These are phyloP conservation scores for Matsumurasca onukii DNA, from an alignment of 1,140 invertebrate species.

Conservation along the genomic window DNA sequence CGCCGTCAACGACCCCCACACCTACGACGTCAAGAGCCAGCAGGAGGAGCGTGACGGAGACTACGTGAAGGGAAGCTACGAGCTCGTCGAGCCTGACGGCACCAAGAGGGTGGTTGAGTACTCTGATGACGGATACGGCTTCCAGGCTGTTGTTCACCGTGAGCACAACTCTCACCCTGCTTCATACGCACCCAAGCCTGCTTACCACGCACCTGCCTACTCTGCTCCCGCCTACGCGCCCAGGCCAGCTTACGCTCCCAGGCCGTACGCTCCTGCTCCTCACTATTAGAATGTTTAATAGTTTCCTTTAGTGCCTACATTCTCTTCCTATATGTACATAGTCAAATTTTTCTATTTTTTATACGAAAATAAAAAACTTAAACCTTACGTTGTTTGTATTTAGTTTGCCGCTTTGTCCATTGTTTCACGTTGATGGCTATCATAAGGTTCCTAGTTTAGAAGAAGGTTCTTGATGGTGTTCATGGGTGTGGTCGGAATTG, in stretches of 20 bases:
- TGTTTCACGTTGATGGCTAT: no score
- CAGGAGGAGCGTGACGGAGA: slow-evolving; percentile 56
- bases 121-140: slow-evolving; percentile 35
- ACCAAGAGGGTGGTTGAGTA: slow-evolving; percentile 41
- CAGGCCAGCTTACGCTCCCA: background rate
- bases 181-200: background rate
- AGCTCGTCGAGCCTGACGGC: slow-evolving; percentile 41
- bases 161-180: slow-evolving; percentile 14
- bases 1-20: slow-evolving; percentile 55
- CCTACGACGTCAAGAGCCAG: slow-evolving; percentile 57
- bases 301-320: no score
- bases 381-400: no score
- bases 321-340: no score
- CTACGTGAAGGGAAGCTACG: slow-evolving; percentile 48
- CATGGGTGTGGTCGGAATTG: no score
- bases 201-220: slow-evolving; percentile 14
- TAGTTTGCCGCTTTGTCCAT: no score
- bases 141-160: slow-evolving; percentile 30
- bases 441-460: no score
- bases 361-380: no score
- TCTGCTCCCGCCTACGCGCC: slow-evolving; percentile 3
- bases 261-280: slow-evolving; percentile 43
- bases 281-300: no score
- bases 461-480: no score
- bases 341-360: no score